These are phyloP conservation scores for Myotis yumanensis DNA, from an alignment of 2,113 vertebrate genomes.

Conservation along the genomic window DNA sequence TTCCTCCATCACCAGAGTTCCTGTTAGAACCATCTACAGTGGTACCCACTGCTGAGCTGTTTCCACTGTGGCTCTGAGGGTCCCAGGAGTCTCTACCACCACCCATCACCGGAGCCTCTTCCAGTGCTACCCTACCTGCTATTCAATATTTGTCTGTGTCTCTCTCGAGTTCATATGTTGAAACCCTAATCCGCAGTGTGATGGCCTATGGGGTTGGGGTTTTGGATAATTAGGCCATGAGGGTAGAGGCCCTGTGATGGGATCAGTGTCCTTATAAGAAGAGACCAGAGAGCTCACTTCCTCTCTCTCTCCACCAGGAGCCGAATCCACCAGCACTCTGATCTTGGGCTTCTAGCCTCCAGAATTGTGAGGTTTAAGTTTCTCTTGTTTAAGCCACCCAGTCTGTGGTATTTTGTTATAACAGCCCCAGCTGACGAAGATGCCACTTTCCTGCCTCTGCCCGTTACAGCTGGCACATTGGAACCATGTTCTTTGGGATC, in stretches of 20 bases:
- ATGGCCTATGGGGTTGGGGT: neutral
- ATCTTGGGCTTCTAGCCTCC: neutral
- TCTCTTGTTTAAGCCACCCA: too few relatives aligned
- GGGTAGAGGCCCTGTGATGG: neutral
- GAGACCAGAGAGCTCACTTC: neutral
- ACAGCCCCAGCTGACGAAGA: neutral
- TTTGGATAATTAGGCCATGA: neutral
- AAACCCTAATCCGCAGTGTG: neutral
- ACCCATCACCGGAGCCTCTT: neutral
- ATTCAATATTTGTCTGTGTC: neutral
- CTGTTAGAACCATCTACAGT: neutral
- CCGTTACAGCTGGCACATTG: accelerated
- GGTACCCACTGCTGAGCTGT: neutral
- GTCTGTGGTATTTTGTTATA: neutral
- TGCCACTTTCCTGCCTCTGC: neutral
- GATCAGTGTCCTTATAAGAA: neutral
- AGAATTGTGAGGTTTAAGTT: too few relatives aligned
- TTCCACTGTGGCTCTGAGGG: neutral
- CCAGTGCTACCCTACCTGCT: neutral
- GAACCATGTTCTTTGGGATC: neutral
- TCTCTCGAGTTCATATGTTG: too few relatives aligned
- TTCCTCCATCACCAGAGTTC: neutral
- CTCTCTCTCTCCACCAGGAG: neutral
- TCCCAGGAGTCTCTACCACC: neutral
- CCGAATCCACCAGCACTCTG: neutral